Percentiles rank a stretch among this genome's conserved stretches.
Conservation (phyloP, 2,797 vertebrate genomes). For the Paedocypris micromegethes region DNA sequence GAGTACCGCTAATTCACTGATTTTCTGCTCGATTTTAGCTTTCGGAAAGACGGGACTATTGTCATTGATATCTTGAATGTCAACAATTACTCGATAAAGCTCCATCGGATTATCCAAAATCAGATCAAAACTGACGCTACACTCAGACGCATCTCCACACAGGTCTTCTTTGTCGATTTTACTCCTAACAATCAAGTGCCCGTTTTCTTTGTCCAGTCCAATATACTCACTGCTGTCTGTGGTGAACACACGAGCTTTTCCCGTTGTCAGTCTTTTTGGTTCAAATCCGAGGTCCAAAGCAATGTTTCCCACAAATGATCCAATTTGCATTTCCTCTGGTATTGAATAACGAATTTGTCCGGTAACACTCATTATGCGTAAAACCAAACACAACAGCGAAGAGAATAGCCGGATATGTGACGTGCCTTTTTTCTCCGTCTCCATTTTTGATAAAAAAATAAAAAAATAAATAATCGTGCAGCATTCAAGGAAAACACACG, state of each 20-base stretch:
- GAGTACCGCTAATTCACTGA: conserved; percentile 47
- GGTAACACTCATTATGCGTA: conserved; percentile 44
- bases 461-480: background rate
- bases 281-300: conserved; percentile 55
- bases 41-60: conserved; percentile 27
- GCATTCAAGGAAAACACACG: background rate
- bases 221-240: too few species aligned
- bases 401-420: background rate
- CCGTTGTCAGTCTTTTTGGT: conserved; percentile 44
- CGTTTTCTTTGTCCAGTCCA: too few species aligned
- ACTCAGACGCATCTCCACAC: conserved; percentile 13
- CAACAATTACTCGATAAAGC: too few species aligned
- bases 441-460: conserved; percentile 25
- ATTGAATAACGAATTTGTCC: too few species aligned
- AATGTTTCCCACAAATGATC: conserved; percentile 9
- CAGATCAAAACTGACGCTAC: too few species aligned
- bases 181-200: conserved; percentile 31
- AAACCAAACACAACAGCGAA: conserved; percentile 48
- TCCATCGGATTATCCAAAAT: too few species aligned
- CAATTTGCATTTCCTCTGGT: too few species aligned
- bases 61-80: too few species aligned
- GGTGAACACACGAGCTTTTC: conserved; percentile 12
- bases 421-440: conserved; percentile 2
- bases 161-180: conserved; percentile 61
- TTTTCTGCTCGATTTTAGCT: conserved; percentile 52